A percentile compares a stretch with the other conserved stretches of the same genome.
phyloP scores from a whole-genome alignment of 2,113 vertebrate species.

The Uria lomvia region DNA sequence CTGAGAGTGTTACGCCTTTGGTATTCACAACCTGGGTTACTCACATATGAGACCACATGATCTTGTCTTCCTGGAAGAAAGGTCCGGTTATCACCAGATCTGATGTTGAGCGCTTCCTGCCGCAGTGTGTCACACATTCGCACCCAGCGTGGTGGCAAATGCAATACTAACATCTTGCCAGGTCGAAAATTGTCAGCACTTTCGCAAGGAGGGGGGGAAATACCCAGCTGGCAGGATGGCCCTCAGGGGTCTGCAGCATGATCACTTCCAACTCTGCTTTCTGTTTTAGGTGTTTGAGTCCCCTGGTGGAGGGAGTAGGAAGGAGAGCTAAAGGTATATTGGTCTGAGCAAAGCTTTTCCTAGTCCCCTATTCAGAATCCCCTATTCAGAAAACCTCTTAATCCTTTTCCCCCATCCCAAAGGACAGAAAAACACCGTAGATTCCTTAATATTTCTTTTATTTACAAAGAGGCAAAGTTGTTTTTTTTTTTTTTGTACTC shows the following conservation, averaged over 20 bases:
- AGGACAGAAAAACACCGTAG: neutral
- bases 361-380: neutral
- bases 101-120: conserved; percentile 51
- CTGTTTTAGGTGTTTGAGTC: neutral
- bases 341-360: neutral
- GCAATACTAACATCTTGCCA: neutral
- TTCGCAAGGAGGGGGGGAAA: neutral
- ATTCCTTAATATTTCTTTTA: neutral
- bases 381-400: neutral
- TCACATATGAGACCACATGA: neutral
- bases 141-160: neutral
- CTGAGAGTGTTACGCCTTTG: neutral
- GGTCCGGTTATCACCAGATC: conserved; percentile 34
- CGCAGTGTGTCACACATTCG: conserved; percentile 21
- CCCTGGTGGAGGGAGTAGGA: neutral
- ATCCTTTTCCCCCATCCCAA: neutral
- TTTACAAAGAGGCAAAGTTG: neutral
- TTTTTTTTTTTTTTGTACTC: neutral
- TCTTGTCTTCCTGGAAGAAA: conserved; percentile 66
- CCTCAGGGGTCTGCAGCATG: neutral
- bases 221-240: neutral
- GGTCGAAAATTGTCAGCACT: neutral
- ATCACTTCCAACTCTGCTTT: neutral
- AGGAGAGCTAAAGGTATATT: neutral
- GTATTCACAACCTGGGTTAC: neutral